Base-by-base conservation (phyloP, 2,888 invertebrate species). In the Argyresthia albistria region DNA sequence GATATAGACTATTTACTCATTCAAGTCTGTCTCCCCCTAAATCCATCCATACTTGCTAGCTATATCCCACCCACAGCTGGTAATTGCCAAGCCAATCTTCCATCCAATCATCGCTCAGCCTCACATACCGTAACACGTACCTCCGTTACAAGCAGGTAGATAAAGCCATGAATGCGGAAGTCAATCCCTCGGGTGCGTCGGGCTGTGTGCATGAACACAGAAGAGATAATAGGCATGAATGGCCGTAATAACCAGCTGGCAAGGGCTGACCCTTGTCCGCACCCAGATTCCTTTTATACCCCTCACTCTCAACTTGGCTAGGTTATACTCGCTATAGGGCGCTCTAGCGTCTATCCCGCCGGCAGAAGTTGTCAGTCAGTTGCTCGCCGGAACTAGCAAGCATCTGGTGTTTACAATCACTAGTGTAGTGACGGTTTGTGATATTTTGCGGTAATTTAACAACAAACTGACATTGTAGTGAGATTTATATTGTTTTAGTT, bases 291-390 rank as follows among this genome's bases (percentile, higher is more conserved):
- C 68, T 69, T 64, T 66, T 59, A 64, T 67, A 73, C 80, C 81
- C 80, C 72, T 71, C 76, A 74, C 76, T 71, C 75, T 65, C 62
- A 77, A 76, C 64, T 77, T 64, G 67, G 78, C 76, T 79, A 80
- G 80, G 76, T 80, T 82, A 82, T 81, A 83, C 78, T 79, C 25
- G 25, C 25, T 25, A 25, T 80, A 75, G 67, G 73, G 72, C 53
- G 56, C 75, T 76, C 69, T 71, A 69, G 73, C 75, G 73, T 73
- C 74, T 25, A 25, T 25, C 25, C 25, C 25, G 25, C 65, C 25
- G 25, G 25, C 25, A 37, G n/a, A 37, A 36, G 35, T 36, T 45
- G 57, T 47, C 58, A 56, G 70, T 70, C 78, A 79, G 82, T 81
- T 72, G 75, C 75, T 74, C 77, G 71, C 69, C 73, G 77, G 68